Conservation (phyloP, 2,113 vertebrate genomes). For the Notarius quadriscutis region DNA sequence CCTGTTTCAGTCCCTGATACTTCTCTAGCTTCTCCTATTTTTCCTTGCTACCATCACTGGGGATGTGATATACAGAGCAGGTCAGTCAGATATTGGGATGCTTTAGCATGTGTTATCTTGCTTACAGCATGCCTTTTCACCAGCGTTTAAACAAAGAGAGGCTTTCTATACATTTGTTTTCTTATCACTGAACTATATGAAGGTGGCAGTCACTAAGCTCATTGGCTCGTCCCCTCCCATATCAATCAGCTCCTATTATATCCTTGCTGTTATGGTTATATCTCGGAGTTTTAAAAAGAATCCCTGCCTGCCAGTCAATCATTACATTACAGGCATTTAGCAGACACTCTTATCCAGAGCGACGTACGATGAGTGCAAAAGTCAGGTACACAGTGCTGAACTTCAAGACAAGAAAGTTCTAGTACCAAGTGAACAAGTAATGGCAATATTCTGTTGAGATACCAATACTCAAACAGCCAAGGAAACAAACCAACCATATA, state of each 20-base stretch:
- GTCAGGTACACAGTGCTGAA: no score
- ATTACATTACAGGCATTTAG: no score
- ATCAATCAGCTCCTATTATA: neutral
- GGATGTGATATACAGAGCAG: neutral
- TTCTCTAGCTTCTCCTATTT: no score
- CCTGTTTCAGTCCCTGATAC: neutral
- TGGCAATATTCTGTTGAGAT: no score
- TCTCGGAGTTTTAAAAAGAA: neutral
- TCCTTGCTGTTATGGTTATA: neutral
- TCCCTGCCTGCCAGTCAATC: neutral
- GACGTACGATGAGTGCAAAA: no score
- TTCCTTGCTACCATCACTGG: neutral
- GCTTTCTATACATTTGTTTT: neutral
- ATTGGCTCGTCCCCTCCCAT: neutral
- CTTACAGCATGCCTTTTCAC: neutral
- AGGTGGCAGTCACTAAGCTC: no score
- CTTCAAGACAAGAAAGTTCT: no score
- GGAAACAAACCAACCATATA: no score
- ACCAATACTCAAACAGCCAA: no score
- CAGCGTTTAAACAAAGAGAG: neutral
- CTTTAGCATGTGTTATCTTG: neutral
- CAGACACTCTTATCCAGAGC: no score
- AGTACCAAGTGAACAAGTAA: no score
- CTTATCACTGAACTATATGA: no score
- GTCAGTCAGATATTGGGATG: neutral